Base-by-base conservation (phyloP, 2,888 invertebrate genomes). In the Papilio elwesi region DNA sequence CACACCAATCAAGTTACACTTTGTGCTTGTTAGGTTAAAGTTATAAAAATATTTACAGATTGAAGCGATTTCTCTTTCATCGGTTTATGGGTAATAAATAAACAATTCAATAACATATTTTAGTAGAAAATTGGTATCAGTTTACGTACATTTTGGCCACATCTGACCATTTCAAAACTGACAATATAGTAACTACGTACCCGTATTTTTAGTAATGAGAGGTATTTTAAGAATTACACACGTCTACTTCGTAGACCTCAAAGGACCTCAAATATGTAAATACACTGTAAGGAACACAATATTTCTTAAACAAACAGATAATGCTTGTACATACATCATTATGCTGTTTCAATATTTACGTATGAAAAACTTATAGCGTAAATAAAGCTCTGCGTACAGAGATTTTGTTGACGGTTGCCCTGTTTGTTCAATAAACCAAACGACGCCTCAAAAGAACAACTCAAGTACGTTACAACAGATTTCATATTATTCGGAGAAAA, bases 361-460 rank as follows among this genome's bases (percentile, higher is more conserved):
- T 51, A 38, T 62, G 11, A 69, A 59, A 68, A 38, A 38, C 43
- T 63, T 6, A 52, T 63, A 63, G 26, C n/a, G 47, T 16, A 38
- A 62, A 52, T 52, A 51, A 26, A 49, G 62, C 16, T 43, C 13
- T 16, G 16, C 43, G 43, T 5, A 52, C 8, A 10, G 43, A 16
- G n/a, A 62, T 43, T 16, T 43, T 52, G 13, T 51, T 15, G 16
- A 63, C 63, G 43, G 12, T 16, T 6, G 26, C 63, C 9, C n/a
- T 26, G 43, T 70, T 52, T 70, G 15, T 38, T 52, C 13, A 52
- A 70, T 63, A 69, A 62, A 69, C 48, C 59, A 26, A 62, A n/a
- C 49, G 51, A 16, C 26, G 47, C 26, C 26, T 48, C 55, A 57
- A 68, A 57, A 48, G 26, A 62, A 62, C 43, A 43, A 4, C 43